These are phyloP conservation scores for Drosophila cracens DNA, from an alignment of 2,888 invertebrate genomes.

Conservation along the genomic window DNA sequence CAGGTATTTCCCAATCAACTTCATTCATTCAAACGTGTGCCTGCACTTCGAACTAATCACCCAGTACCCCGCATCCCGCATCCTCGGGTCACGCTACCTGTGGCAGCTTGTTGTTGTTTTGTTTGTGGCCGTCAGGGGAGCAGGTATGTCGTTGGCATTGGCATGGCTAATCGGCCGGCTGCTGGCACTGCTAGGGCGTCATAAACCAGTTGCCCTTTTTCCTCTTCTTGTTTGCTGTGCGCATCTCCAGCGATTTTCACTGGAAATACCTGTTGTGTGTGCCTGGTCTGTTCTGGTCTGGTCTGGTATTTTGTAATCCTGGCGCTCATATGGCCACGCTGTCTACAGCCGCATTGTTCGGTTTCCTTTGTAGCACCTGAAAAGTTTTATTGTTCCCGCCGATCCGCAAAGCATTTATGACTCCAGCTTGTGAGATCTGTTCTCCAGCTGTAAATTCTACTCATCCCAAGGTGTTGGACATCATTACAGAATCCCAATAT, in stretches of 20 bases:
- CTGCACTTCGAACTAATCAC: constrained; percentile 57
- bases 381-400: constrained; percentile 45
- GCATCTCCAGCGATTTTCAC: constrained; percentile 52
- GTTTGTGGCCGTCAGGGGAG: neutral
- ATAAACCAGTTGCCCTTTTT: constrained; percentile 74
- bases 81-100: constrained; percentile 32
- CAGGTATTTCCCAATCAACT: constrained; percentile 74
- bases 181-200: constrained; percentile 58
- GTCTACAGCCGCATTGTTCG: constrained; percentile 56
- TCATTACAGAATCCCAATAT: constrained; percentile 37
- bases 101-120: constrained; percentile 8
- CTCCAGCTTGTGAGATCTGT: constrained; percentile 58
- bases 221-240: constrained; percentile 37
- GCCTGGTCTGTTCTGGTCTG: neutral
- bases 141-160: constrained; percentile 25
- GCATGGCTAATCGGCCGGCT: constrained; percentile 55
- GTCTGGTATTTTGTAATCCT: constrained; percentile 54
- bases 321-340: constrained; percentile 68
- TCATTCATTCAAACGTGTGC: constrained; percentile 69
- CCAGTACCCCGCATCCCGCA: constrained; percentile 1
- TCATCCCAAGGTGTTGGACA: constrained; percentile 47
- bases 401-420: constrained; percentile 64
- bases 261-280: constrained; percentile 71
- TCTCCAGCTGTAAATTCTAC: constrained; percentile 64
- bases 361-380: constrained; percentile 64